Conservation (phyloP, 2,113 vertebrate species). For the Tupaia tana region DNA sequence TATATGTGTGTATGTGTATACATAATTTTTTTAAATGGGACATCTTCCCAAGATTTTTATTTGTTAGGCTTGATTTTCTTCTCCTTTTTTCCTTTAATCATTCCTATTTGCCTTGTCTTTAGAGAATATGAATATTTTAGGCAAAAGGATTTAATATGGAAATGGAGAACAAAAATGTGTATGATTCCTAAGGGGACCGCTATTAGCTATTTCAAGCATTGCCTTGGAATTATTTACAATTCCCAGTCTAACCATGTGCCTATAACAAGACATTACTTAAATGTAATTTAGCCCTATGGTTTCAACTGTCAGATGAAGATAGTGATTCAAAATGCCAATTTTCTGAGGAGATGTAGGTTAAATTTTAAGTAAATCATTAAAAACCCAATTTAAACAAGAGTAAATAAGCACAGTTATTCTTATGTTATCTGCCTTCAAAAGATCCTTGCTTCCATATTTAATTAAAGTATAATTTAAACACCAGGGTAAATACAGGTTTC, state of each 20-base stretch:
- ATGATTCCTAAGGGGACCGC: neutral
- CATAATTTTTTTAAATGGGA: no score
- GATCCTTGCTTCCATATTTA: neutral
- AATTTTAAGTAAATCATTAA: slow-evolving; percentile 61
- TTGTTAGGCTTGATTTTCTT: neutral
- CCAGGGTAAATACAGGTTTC: neutral
- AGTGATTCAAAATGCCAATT: slow-evolving; percentile 31
- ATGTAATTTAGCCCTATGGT: neutral
- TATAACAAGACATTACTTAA: slow-evolving; percentile 10
- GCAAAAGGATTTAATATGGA: slow-evolving; percentile 18
- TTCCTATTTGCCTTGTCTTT: neutral
- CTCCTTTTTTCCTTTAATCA: neutral
- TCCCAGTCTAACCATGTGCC: neutral
- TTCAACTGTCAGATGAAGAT: slow-evolving; percentile 36
- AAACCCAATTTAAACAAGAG: slow-evolving; percentile 9
- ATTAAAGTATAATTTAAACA: slow-evolving; percentile 31
- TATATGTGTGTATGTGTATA: no score
- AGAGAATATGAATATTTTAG: slow-evolving; percentile 32
- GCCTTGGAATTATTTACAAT: slow-evolving; percentile 40
- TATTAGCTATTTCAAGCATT: slow-evolving; percentile 11
- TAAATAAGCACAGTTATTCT: neutral
- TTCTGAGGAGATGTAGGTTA: neutral
- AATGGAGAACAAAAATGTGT: neutral
- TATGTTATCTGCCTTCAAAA: slow-evolving; percentile 37
- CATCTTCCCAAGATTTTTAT: neutral